Conservation (phyloP, 1,140 invertebrate species). For the Acyrthosiphon pisum region DNA sequence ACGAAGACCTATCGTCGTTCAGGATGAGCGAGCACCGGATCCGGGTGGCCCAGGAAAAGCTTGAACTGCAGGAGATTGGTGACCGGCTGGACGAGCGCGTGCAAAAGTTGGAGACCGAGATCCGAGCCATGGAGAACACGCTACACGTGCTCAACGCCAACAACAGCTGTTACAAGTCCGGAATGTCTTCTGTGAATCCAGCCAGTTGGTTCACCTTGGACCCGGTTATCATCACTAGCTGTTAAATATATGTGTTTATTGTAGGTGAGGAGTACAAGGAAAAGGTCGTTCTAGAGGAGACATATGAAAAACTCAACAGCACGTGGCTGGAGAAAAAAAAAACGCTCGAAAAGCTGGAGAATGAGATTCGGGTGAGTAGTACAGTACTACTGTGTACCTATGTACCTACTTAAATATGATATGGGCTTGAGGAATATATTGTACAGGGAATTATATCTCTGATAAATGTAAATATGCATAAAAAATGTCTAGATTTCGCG, state of each 20-base stretch:
- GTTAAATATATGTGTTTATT: not conserved
- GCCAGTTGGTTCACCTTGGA: slow-evolving; percentile 53
- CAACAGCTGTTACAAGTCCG: slow-evolving; percentile 64
- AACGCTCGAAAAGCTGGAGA: not conserved
- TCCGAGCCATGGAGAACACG: slow-evolving; percentile 77
- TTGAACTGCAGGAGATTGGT: slow-evolving; percentile 73
- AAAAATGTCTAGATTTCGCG: not conserved
- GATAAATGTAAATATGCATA: not conserved
- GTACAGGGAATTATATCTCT: not conserved
- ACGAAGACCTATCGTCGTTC: not conserved
- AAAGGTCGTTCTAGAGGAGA: not conserved
- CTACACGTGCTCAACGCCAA: slow-evolving; percentile 73
- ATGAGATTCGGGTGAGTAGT: slow-evolving; percentile 9
- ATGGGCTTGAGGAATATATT: not conserved
- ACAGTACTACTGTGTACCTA: no score
- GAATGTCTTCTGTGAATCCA: slow-evolving; percentile 59
- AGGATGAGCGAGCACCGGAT: slow-evolving; percentile 20
- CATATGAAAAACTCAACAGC: not conserved
- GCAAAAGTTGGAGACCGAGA: slow-evolving; percentile 73
- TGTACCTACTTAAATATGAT: not conserved
- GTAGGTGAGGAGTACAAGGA: slow-evolving; percentile 41
- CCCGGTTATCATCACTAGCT: not conserved
- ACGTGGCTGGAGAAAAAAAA: slow-evolving; percentile 19
- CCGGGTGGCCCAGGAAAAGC: slow-evolving; percentile 71
- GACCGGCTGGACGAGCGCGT: slow-evolving; percentile 71